Percentiles rank a stretch among this genome's conserved stretches.
phyloP scores from a whole-genome alignment of 2,113 vertebrate species.

The Ophiodon elongatus region DNA sequence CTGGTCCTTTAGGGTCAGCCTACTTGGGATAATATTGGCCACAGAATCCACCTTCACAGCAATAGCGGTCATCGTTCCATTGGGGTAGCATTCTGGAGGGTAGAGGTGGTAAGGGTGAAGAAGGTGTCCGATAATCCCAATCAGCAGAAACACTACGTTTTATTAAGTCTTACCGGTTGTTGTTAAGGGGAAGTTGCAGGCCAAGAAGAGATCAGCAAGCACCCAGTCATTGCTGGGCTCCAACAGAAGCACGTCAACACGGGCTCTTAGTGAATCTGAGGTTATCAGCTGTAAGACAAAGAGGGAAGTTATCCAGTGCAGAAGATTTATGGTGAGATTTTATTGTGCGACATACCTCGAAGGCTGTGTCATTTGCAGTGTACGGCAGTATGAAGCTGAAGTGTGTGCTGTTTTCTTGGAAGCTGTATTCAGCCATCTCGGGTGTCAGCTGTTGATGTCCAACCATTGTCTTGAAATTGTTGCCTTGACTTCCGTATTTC shows the following conservation, averaged over 20 bases:
- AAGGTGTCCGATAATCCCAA: not conserved
- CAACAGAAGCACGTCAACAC: slow-evolving; percentile 70
- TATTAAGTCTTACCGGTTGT: slow-evolving; percentile 70
- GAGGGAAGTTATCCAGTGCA: not conserved
- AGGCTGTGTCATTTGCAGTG: slow-evolving; percentile 21
- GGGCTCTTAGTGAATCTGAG: slow-evolving; percentile 59
- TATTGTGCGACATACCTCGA: slow-evolving; percentile 69
- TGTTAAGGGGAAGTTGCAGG: slow-evolving; percentile 79
- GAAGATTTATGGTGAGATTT: fast-evolving
- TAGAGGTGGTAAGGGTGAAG: not conserved
- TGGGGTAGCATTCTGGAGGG: slow-evolving; percentile 76
- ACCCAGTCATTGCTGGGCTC: slow-evolving; percentile 65
- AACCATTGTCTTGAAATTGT: slow-evolving; percentile 61
- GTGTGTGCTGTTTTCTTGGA: slow-evolving; percentile 73
- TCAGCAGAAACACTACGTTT: not conserved
- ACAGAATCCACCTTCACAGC: slow-evolving; percentile 82
- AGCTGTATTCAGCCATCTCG: slow-evolving; percentile 44
- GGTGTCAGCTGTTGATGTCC: slow-evolving; percentile 53
- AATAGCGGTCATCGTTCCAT: slow-evolving; percentile 79
- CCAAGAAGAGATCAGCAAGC: slow-evolving; percentile 74
- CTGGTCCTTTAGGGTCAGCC: slow-evolving; percentile 76
- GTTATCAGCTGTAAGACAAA: slow-evolving; percentile 55
- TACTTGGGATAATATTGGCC: slow-evolving; percentile 51
- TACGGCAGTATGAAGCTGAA: slow-evolving; percentile 69
- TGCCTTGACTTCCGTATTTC: slow-evolving; percentile 69